phyloP scores from a whole-genome alignment of 2,113 vertebrate species.

The Morone chrysops region DNA sequence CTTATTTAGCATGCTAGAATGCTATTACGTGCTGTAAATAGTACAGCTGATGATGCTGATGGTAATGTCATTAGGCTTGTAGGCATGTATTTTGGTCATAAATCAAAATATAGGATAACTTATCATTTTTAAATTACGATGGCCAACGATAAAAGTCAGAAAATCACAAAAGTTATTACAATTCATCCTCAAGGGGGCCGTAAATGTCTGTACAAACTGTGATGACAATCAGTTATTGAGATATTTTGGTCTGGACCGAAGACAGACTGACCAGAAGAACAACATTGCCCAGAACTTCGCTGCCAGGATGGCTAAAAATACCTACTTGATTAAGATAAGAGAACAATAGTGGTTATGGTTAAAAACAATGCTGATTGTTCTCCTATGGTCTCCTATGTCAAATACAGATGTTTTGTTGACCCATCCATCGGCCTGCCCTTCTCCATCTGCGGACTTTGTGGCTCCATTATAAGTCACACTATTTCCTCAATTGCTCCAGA shows the following conservation, averaged over 20 bases:
- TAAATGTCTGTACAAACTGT: not conserved
- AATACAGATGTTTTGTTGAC: not conserved
- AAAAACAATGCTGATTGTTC: constrained; percentile 15
- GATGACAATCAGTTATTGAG: not conserved
- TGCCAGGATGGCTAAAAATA: not conserved
- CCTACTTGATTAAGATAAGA: not conserved
- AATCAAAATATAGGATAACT: not conserved
- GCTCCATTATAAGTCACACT: constrained; percentile 2
- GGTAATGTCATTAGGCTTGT: not conserved
- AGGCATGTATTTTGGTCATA: too few species aligned
- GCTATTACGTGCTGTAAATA: too few species aligned
- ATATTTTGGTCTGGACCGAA: not conserved
- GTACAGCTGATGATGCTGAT: not conserved
- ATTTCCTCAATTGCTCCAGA: not conserved
- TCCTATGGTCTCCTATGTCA: constrained; percentile 1
- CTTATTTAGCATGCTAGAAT: not conserved
- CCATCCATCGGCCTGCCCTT: not conserved
- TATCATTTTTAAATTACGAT: not conserved
- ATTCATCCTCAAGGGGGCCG: not conserved
- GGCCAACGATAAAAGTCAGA: not conserved
- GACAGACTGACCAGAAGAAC: not conserved
- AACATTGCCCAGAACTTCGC: not conserved
- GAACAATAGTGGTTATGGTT: constrained; percentile 5
- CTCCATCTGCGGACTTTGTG: not conserved
- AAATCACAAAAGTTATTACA: not conserved